These are phyloP conservation scores for Diplosoma virens DNA, from an alignment of 23 tunicate species.

Conservation along the genomic window DNA sequence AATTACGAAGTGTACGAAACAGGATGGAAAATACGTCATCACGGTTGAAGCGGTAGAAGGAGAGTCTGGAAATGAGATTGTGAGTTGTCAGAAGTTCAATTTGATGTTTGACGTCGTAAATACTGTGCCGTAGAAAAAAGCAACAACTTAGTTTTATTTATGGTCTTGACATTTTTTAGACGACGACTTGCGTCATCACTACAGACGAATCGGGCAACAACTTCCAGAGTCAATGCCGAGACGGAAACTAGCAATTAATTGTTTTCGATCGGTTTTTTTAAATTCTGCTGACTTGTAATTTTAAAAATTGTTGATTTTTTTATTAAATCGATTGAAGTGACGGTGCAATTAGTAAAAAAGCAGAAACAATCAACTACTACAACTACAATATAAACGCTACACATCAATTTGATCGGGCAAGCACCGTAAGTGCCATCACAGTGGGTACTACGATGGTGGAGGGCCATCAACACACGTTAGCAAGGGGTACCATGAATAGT, in stretches of 20 bases:
- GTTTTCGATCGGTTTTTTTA: neutral
- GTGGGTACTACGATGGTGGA: constrained; percentile 41
- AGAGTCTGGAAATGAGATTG: too few relatives aligned
- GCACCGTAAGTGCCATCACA: neutral
- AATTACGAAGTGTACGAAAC: neutral
- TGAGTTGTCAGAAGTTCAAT: too few relatives aligned
- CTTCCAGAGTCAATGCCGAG: neutral
- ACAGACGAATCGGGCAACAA: neutral
- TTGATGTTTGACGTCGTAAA: too few relatives aligned
- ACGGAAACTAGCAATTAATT: neutral
- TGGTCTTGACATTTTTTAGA: neutral
- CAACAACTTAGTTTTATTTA: neutral
- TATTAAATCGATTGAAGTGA: neutral
- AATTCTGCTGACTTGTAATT: neutral
- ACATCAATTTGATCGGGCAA: neutral
- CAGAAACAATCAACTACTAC: neutral
- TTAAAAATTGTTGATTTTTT: neutral
- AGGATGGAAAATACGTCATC: neutral
- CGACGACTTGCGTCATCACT: neutral
- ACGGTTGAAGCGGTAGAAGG: neutral
- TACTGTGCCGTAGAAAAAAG: too few relatives aligned
- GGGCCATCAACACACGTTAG: constrained; percentile 65
- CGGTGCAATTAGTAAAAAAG: neutral
- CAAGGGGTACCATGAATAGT: constrained; percentile 42
- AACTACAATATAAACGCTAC: neutral